Evolutionary conservation across 2,113 vertebrate species (phyloP), one percentile per base, ranked within the genome.

Genomic region (Montifringilla adamsi): DNA sequence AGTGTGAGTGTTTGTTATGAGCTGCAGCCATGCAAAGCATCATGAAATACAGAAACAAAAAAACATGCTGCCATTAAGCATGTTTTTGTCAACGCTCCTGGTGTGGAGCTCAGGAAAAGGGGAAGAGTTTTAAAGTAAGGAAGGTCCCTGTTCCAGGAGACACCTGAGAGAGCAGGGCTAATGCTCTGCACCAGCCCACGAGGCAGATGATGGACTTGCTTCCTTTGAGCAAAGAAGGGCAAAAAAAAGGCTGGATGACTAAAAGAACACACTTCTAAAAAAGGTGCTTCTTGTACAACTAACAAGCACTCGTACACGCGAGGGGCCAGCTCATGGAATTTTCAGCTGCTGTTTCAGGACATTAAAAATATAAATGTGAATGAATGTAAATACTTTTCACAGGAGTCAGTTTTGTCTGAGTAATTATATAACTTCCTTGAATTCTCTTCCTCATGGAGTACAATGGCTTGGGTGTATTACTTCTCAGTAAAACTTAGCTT

Each of bases 351-450:
- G 2, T 58, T 78, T 81, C 49, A 56, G 49, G 77, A 50, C 44
- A 60, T 27, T 19, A 44, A 55, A 92, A 92, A 53, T 59, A 94
- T 33, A 90, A 83, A 81, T 15, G 13, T 43, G 63, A 89, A 67
- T 43, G 63, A 87, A 67, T 37, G 56, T 76, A 80, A 77, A 88
- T 75, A 56, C 68, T 92, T 81, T 30, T 92, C 73, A 84, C 41
- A 75, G 68, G 66, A 89, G 77, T 90, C 58, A 30, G 60, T 84
- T 87, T 62, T 90, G 88, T 90, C 73, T 43, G 66, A 86, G 66
- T 81, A 75, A 90, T 92, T 88, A 79, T 72, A 96, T 70, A 93
- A 84, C 89, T 96, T 95, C 93, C 88, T 91, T 90, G 86, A 78
- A 92, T 96, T 94, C 90, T 95, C 63, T 88, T 77, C 47, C 60